phyloP scores from a whole-genome alignment of 2,113 vertebrate species.

The Piprites chloris region DNA sequence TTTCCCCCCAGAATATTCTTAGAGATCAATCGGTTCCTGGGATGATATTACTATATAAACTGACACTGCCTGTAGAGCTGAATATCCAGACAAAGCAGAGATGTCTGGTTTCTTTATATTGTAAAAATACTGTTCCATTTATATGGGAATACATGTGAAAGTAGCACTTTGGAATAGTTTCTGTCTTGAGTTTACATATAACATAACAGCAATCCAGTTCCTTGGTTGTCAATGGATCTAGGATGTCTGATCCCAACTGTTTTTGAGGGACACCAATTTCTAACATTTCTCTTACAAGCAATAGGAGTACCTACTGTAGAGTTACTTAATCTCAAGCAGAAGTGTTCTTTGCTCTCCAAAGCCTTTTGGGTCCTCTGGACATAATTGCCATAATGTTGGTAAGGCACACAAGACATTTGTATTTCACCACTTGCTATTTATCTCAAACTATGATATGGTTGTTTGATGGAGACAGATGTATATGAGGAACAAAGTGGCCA shows the following conservation, averaged over 20 bases:
- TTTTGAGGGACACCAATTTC: neutral
- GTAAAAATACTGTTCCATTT: neutral
- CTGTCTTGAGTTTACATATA: neutral
- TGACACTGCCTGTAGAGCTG: neutral
- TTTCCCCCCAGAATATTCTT: neutral
- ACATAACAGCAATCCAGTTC: neutral
- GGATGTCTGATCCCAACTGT: neutral
- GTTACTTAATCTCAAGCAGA: neutral
- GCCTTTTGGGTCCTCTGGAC: neutral
- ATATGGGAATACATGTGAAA: neutral
- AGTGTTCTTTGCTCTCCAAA: neutral
- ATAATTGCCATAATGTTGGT: neutral
- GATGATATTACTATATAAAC: neutral
- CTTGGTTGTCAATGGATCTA: neutral
- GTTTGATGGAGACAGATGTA: neutral
- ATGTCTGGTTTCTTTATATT: neutral
- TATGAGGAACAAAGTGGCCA: neutral
- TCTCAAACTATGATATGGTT: neutral
- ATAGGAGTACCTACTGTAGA: neutral
- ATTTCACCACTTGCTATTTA: neutral
- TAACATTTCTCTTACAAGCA: neutral
- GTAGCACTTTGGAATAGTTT: neutral
- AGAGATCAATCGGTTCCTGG: neutral
- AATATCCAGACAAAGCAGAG: neutral
- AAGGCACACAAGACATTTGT: neutral